Evolutionary conservation across 2,113 vertebrate species (phyloP).

Genomic region (Mystacornis crossleyi): DNA sequence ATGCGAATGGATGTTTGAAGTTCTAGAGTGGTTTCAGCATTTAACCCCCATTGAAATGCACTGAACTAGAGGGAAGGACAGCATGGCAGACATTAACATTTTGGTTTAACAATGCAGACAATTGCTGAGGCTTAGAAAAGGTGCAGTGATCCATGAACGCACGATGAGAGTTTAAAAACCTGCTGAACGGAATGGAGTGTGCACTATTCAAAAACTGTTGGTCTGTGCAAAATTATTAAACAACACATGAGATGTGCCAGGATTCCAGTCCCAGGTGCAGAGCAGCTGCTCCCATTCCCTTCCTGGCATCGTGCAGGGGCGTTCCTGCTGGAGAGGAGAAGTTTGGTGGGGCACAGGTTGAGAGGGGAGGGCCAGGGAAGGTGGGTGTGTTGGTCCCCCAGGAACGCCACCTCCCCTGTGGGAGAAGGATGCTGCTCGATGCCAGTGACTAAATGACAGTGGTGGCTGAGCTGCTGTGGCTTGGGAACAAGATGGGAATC

Average conservation of each 20-base stretch:
- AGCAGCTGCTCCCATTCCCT: slow-evolving; percentile 40
- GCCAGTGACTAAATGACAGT: accelerated
- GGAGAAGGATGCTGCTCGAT: not conserved
- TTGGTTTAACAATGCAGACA: slow-evolving; percentile 46
- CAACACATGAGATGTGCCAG: not conserved
- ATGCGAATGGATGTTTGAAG: not conserved
- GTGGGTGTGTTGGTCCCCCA: not conserved
- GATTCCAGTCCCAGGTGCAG: slow-evolving; percentile 27
- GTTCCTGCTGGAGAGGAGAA: not conserved
- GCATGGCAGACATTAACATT: slow-evolving; percentile 54
- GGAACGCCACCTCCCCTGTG: not conserved
- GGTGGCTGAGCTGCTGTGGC: not conserved
- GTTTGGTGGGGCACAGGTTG: not conserved
- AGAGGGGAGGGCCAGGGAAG: not conserved
- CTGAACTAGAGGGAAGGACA: slow-evolving; percentile 48
- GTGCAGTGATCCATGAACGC: slow-evolving; percentile 53
- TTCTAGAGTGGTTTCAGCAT: slow-evolving; percentile 7
- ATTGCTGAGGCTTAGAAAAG: slow-evolving; percentile 1
- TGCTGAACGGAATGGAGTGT: slow-evolving; percentile 36
- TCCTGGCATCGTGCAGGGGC: not conserved
- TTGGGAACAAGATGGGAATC: not conserved
- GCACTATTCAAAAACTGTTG: slow-evolving; percentile 29
- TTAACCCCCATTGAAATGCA: slow-evolving; percentile 43
- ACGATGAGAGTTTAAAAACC: slow-evolving; percentile 37
- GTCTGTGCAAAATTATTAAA: slow-evolving; percentile 49